Conservation (phyloP, 2,797 vertebrate species). For the Urophycis tenuis region DNA sequence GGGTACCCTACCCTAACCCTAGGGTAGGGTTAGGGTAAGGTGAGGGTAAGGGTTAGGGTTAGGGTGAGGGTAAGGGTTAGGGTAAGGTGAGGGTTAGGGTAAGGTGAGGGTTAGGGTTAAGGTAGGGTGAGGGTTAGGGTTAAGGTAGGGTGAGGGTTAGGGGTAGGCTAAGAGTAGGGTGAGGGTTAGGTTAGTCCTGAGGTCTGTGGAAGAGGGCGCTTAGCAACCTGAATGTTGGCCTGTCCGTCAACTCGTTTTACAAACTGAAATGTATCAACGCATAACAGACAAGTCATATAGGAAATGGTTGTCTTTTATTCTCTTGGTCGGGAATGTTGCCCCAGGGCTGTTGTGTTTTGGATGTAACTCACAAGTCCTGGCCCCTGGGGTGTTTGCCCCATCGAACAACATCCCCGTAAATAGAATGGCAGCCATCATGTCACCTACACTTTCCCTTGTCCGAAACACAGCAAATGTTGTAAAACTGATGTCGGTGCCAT, state of each 20-base stretch:
- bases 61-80: too few relatives aligned
- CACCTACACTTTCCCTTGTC: slow-evolving; percentile 1
- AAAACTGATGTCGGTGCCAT: slow-evolving; percentile 32
- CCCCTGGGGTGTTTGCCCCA: not conserved
- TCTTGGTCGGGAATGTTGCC: not conserved
- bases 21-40: too few relatives aligned
- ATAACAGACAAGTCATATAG: not conserved
- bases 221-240: too few relatives aligned
- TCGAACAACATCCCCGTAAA: not conserved
- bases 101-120: too few relatives aligned
- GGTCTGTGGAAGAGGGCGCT: too few relatives aligned
- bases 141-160: too few relatives aligned
- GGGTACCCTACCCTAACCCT: too few relatives aligned
- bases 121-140: too few relatives aligned
- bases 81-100: too few relatives aligned
- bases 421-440: slow-evolving; percentile 19
- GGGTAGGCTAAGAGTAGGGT: too few relatives aligned
- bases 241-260: not conserved
- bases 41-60: too few relatives aligned
- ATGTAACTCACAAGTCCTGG: not conserved
- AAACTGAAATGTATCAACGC: not conserved
- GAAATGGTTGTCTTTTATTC: not conserved
- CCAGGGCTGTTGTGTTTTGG: not conserved
- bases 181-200: too few relatives aligned
- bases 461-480: slow-evolving; percentile 21